These are phyloP conservation scores for Coremacera marginata DNA, from an alignment of 2,888 invertebrate species.

Conservation along the genomic window DNA sequence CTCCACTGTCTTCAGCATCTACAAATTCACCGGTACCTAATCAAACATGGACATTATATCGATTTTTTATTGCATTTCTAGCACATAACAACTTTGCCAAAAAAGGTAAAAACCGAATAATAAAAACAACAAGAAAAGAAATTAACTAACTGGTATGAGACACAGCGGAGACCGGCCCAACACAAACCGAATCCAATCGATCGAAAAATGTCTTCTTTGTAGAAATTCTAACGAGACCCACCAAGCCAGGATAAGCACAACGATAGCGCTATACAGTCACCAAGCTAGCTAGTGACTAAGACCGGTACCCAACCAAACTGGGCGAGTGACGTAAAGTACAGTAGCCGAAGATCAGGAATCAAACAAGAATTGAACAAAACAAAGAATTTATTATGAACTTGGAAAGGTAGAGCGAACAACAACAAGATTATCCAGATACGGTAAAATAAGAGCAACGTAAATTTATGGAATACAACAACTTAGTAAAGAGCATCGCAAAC, in stretches of 20 bases:
- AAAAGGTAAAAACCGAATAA: neutral
- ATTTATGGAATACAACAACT: slow-evolving; percentile 28
- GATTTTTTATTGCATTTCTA: slow-evolving; percentile 6
- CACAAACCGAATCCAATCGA: neutral
- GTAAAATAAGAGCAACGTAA: slow-evolving; percentile 32
- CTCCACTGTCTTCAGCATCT: neutral
- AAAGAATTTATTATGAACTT: slow-evolving; percentile 37
- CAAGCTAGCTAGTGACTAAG: slow-evolving; percentile 12
- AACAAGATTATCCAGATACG: slow-evolving; percentile 40
- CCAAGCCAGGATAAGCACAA: neutral
- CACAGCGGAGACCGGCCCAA: slow-evolving; percentile 16
- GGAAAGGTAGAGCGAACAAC: slow-evolving; percentile 10
- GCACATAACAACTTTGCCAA: neutral
- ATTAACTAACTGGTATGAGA: neutral
- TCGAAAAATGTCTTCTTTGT: neutral
- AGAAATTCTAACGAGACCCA: neutral
- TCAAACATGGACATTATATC: slow-evolving; percentile 13
- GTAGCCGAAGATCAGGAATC: slow-evolving; percentile 21
- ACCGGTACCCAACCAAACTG: slow-evolving; percentile 25
- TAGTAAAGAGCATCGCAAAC: slow-evolving; percentile 39
- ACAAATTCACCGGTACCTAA: neutral
- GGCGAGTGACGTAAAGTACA: slow-evolving; percentile 11
- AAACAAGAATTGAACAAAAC: slow-evolving; percentile 21
- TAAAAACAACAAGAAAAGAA: neutral
- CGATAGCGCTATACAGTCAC: slow-evolving; percentile 16